These are phyloP conservation scores for Amblyjoppa proteus DNA, from an alignment of 2,888 invertebrate genomes.

Conservation along the genomic window DNA sequence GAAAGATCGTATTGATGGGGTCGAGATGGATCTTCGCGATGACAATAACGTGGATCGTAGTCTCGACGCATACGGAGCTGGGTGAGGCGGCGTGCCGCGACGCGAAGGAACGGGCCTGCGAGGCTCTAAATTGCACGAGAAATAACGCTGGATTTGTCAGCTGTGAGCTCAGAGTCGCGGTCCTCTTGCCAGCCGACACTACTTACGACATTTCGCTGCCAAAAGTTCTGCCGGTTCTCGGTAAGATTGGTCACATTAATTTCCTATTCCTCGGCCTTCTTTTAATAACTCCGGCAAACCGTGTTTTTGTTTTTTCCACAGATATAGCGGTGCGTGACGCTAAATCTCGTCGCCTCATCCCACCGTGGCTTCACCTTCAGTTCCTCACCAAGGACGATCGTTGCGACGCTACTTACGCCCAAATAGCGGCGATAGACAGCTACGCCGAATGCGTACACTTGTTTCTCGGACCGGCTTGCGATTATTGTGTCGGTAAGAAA, in stretches of 20 bases:
- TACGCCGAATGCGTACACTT: constrained; percentile 91
- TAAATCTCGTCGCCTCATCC: constrained; percentile 86
- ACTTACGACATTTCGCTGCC: constrained; percentile 88
- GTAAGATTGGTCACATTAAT: constrained; percentile 69
- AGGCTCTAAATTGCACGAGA: constrained; percentile 85
- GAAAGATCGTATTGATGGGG: constrained; percentile 56
- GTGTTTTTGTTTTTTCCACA: constrained; percentile 77
- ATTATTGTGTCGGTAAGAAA: constrained; percentile 92
- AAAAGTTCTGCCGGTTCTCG: constrained; percentile 88
- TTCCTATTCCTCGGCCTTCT: background rate
- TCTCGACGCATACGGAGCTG: background rate
- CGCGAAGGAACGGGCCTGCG: constrained; percentile 83
- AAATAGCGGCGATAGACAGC: constrained; percentile 90
- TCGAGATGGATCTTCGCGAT: constrained; percentile 57
- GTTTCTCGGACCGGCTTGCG: constrained; percentile 93
- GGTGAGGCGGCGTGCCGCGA: constrained; percentile 76
- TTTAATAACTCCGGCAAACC: no score
- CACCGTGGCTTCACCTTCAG: constrained; percentile 87
- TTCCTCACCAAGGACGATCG: constrained; percentile 90
- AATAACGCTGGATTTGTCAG: constrained; percentile 77
- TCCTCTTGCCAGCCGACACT: constrained; percentile 88
- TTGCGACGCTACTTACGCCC: constrained; percentile 91
- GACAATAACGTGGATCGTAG: constrained; percentile 43
- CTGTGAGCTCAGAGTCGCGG: constrained; percentile 89
- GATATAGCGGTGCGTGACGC: constrained; percentile 88